Percentiles rank a stretch among this genome's conserved stretches.
These are phyloP conservation scores for Amazona guildingii DNA, from an alignment of 2,113 vertebrate genomes.

Conservation along the genomic window DNA sequence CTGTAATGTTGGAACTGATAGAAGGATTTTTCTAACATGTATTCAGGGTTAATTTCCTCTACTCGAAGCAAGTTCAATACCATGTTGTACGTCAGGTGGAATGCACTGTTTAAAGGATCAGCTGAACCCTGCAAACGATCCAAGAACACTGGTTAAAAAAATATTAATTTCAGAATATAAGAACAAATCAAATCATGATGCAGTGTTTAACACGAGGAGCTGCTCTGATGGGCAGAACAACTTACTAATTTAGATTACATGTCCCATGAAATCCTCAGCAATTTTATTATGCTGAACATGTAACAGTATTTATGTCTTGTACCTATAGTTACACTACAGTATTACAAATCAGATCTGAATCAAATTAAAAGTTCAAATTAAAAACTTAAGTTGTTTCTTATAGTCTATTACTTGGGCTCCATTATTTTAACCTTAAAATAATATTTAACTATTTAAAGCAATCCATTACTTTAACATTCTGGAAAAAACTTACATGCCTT, in stretches of 20 bases:
- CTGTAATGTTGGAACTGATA: constrained; percentile 98
- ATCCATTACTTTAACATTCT: not conserved
- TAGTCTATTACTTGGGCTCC: not conserved
- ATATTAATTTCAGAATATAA: not conserved
- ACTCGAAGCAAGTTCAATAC: constrained; percentile 96
- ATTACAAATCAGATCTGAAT: not conserved
- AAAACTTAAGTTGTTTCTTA: not conserved
- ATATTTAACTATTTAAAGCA: not conserved
- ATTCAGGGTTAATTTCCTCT: constrained; percentile 98
- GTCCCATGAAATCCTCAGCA: not conserved
- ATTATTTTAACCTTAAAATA: not conserved
- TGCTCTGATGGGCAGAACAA: not conserved
- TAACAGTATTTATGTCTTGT: not conserved
- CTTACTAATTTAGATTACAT: not conserved
- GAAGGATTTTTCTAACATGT: constrained; percentile 99
- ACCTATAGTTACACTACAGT: not conserved
- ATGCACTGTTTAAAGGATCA: constrained; percentile 96
- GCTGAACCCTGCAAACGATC: constrained; percentile 82
- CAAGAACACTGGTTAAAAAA: not conserved
- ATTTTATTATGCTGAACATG: not conserved
- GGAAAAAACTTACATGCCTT: not conserved
- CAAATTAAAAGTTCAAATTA: not conserved
- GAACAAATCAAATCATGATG: not conserved
- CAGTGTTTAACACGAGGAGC: not conserved
- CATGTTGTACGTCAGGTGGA: constrained; percentile 99